These are phyloP conservation scores for Achatina immaculata DNA, from an alignment of 1,140 invertebrate genomes.

Conservation along the genomic window DNA sequence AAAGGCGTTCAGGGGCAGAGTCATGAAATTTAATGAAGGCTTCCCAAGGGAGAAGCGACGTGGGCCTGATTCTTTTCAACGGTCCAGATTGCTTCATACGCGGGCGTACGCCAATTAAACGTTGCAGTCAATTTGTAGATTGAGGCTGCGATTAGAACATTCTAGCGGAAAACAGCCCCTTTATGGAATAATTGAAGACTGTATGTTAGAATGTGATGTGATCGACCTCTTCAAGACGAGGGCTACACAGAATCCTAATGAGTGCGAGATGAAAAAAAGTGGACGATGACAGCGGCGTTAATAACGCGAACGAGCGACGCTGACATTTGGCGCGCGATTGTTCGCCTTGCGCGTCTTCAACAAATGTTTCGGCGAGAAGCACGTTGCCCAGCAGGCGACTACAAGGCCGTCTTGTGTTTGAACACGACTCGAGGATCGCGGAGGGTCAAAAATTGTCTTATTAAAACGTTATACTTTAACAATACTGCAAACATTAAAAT, in stretches of 20 bases:
- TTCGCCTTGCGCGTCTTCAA: neutral
- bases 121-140: slow-evolving; percentile 36
- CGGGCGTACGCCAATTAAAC: slow-evolving; percentile 25
- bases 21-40: slow-evolving; percentile 36
- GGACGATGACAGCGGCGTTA: neutral
- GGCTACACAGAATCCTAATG: slow-evolving; percentile 12
- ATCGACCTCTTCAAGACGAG: neutral
- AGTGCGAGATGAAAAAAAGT: slow-evolving; percentile 4
- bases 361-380: slow-evolving; percentile 25
- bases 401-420: slow-evolving; percentile 26
- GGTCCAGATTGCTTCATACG: slow-evolving; percentile 10
- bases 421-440: slow-evolving; percentile 16
- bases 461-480: slow-evolving; percentile 30
- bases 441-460: slow-evolving; percentile 23
- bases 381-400: slow-evolving; percentile 7
- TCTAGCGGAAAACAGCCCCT: slow-evolving; percentile 19
- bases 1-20: slow-evolving; percentile 21
- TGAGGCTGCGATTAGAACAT: slow-evolving; percentile 21
- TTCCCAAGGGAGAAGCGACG: slow-evolving; percentile 13
- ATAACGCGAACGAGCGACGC: slow-evolving; percentile 1
- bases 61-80: slow-evolving; percentile 7
- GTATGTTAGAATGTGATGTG: slow-evolving; percentile 8
- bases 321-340: slow-evolving; percentile 34
- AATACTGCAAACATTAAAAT: slow-evolving; percentile 21
- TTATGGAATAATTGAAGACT: slow-evolving; percentile 30